phyloP scores from a whole-genome alignment of 2,113 vertebrate genomes.

The Centropus unirufus region DNA sequence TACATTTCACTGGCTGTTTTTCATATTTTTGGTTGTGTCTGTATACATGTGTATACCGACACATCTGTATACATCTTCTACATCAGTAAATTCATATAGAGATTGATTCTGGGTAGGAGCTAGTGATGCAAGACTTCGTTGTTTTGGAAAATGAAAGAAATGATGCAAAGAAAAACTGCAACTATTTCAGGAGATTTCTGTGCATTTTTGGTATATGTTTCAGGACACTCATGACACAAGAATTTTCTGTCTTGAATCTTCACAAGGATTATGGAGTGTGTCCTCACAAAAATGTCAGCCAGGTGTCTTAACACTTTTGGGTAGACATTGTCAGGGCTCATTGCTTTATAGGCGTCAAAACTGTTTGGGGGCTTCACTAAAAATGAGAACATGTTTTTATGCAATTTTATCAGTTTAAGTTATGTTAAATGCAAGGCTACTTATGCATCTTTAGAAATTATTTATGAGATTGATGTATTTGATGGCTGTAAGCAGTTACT shows the following conservation, averaged over 20 bases:
- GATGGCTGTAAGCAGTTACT: background rate
- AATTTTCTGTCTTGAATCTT: background rate
- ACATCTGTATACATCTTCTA: too few relatives aligned
- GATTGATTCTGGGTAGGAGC: background rate
- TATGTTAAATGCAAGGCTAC: background rate
- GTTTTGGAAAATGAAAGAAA: background rate
- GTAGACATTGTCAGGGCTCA: too few relatives aligned
- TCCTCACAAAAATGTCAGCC: too few relatives aligned
- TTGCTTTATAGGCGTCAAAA: too few relatives aligned
- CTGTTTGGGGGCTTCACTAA: background rate
- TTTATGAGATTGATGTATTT: background rate
- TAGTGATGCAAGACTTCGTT: background rate
- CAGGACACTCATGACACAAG: background rate
- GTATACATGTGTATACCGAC: background rate
- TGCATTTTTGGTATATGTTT: background rate
- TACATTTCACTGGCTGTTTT: background rate
- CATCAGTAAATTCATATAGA: background rate
- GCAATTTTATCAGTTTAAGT: rapidly evolving
- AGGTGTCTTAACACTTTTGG: too few relatives aligned
- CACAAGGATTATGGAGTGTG: too few relatives aligned
- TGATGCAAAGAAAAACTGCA: background rate
- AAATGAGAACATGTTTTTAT: background rate
- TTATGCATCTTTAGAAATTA: background rate
- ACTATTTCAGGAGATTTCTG: background rate
- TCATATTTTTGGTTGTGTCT: background rate